These are phyloP conservation scores for Aspidiotus destructor DNA, from an alignment of 2,888 invertebrate genomes.

Conservation along the genomic window DNA sequence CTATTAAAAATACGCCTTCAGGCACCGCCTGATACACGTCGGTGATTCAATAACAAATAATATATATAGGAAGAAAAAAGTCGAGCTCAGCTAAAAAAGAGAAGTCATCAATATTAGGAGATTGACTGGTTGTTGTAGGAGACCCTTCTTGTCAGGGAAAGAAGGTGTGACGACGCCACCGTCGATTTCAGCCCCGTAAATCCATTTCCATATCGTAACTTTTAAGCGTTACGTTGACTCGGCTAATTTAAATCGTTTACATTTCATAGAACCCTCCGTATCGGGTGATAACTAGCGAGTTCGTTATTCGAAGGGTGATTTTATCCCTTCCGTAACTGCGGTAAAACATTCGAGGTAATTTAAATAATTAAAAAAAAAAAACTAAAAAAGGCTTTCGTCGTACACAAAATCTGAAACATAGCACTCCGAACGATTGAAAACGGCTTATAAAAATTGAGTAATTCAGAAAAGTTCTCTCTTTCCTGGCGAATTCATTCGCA, in stretches of 20 bases:
- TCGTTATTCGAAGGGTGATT: not conserved
- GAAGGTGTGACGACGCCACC: not conserved
- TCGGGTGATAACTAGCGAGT: constrained; percentile 25
- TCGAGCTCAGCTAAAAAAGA: not conserved
- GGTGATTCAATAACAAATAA: not conserved
- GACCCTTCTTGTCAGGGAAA: not conserved
- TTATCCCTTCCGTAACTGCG: not conserved
- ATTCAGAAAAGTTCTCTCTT: too few relatives aligned
- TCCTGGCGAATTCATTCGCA: too few relatives aligned
- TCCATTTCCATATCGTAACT: constrained; percentile 10
- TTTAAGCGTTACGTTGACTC: constrained; percentile 15
- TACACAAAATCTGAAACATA: too few relatives aligned
- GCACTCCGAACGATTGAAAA: too few relatives aligned
- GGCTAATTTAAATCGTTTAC: constrained; percentile 30
- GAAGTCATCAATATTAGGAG: constrained; percentile 27
- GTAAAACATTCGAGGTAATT: constrained; percentile 8
- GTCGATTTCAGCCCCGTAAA: not conserved
- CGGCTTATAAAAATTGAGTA: too few relatives aligned
- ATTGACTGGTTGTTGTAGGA: constrained; percentile 19
- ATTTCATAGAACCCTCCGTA: constrained; percentile 25
- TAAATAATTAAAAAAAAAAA: constrained; percentile 14
- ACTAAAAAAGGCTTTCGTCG: too few relatives aligned
- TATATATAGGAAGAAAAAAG: not conserved
- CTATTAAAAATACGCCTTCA: constrained; percentile 5
- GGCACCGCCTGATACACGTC: constrained; percentile 2